Evolutionary conservation across 2,888 invertebrate species (phyloP).

Genomic region (Amphipoea lucens): DNA sequence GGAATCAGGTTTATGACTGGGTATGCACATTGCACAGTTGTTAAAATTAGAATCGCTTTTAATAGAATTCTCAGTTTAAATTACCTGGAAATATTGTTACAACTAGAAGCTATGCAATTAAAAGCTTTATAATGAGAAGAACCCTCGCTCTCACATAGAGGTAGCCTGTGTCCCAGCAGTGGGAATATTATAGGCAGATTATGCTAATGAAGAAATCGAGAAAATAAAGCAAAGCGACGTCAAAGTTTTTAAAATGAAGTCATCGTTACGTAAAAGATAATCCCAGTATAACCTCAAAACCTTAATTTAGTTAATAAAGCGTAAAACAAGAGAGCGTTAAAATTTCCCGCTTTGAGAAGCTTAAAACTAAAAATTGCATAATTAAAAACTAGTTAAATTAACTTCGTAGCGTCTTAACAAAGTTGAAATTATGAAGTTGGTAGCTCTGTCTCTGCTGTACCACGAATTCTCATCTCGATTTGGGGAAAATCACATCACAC

Average conservation of each 20-base stretch:
- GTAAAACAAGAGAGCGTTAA: conserved; percentile 52
- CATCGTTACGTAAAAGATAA: conserved; percentile 30
- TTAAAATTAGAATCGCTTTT: conserved; percentile 17
- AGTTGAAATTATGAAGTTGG: conserved; percentile 76
- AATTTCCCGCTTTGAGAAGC: conserved; percentile 55
- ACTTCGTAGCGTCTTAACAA: conserved; percentile 72
- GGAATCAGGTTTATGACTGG: conserved; percentile 14
- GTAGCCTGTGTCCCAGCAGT: not conserved
- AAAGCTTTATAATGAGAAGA: not conserved
- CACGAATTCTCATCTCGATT: conserved; percentile 41
- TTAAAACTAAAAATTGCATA: conserved; percentile 75
- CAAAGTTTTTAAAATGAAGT: conserved; percentile 23
- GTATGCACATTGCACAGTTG: not conserved
- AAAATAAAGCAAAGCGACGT: not conserved
- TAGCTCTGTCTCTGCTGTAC: conserved; percentile 41
- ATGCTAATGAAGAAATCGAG: not conserved
- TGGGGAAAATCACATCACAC: not conserved
- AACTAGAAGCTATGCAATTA: not conserved
- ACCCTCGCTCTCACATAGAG: not conserved
- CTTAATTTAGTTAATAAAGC: conserved; percentile 54
- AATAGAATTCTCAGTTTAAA: not conserved
- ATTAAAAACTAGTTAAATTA: conserved; percentile 77
- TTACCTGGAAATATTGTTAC: not conserved
- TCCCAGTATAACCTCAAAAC: conserved; percentile 37
- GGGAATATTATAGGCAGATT: not conserved